These are phyloP conservation scores for Drymonia ruficornis DNA, from an alignment of 2,888 invertebrate species.

Conservation along the genomic window DNA sequence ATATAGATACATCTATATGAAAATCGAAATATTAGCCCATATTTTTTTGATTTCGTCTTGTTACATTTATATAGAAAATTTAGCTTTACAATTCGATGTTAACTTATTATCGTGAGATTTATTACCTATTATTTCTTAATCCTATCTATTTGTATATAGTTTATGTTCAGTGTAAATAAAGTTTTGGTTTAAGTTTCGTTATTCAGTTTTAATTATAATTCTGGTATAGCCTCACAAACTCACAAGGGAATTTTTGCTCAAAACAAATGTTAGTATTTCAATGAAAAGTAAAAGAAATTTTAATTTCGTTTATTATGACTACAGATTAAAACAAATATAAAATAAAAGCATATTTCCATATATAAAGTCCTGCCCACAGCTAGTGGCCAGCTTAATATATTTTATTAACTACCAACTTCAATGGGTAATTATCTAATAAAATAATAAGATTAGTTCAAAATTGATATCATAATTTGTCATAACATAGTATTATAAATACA, in stretches of 20 bases:
- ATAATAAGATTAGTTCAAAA: slow-evolving; percentile 4
- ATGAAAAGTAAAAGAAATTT: slow-evolving; percentile 28
- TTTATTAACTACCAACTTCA: slow-evolving; percentile 15
- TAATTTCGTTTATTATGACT: slow-evolving; percentile 57
- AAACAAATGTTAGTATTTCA: not conserved
- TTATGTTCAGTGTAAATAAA: not conserved
- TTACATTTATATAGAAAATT: not conserved
- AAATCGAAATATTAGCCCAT: not conserved
- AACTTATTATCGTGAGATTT: not conserved
- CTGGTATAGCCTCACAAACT: not conserved
- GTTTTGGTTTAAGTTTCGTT: not conserved
- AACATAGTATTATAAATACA: slow-evolving; percentile 19
- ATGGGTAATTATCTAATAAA: not conserved
- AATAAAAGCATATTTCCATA: slow-evolving; percentile 49
- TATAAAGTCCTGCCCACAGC: slow-evolving; percentile 32
- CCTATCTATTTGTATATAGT: not conserved
- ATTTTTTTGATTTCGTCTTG: too few relatives aligned
- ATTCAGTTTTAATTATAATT: slow-evolving; percentile 1
- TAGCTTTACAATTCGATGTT: not conserved
- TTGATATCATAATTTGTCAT: slow-evolving; percentile 34
- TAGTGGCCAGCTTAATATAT: slow-evolving; percentile 21
- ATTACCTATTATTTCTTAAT: not conserved
- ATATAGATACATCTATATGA: too few relatives aligned
- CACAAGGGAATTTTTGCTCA: not conserved
- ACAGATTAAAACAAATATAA: slow-evolving; percentile 55